These are phyloP conservation scores for Drosophila paramelanica DNA, from an alignment of 2,888 invertebrate species.

Conservation along the genomic window DNA sequence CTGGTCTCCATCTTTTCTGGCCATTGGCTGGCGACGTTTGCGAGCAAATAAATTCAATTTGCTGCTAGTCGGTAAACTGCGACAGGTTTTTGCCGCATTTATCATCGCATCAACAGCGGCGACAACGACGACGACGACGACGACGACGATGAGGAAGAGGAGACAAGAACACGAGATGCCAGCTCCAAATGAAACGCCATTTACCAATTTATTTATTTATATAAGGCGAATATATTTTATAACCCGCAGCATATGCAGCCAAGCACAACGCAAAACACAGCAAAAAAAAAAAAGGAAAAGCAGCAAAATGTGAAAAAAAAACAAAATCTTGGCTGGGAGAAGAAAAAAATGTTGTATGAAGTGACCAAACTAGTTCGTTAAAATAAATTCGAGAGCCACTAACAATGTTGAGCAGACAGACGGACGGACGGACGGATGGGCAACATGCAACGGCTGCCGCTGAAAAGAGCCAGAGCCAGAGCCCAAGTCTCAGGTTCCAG, in stretches of 20 bases:
- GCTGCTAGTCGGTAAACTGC: conserved; percentile 69
- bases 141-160: not conserved
- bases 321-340: conserved; percentile 29
- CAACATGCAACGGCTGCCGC: conserved; percentile 67
- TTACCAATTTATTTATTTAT: conserved; percentile 82
- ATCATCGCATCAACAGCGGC: conserved; percentile 72
- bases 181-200: conserved; percentile 80
- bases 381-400: conserved; percentile 82
- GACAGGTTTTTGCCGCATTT: conserved; percentile 80
- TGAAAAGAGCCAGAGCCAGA: conserved; percentile 2
- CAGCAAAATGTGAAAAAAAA: conserved; percentile 19
- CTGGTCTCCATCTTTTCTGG: conserved; percentile 32
- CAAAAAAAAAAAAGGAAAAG: conserved; percentile 15
- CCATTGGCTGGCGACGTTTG: conserved; percentile 58
- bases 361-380: conserved; percentile 84
- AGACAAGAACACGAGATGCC: conserved; percentile 39
- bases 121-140: conserved; percentile 4
- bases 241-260: conserved; percentile 73
- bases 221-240: conserved; percentile 81
- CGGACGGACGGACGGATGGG: conserved; percentile 44
- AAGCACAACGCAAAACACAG: conserved; percentile 27
- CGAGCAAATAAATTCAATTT: conserved; percentile 78
- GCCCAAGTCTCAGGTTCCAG: conserved; percentile 34
- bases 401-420: conserved; percentile 69
- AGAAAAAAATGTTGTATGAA: conserved; percentile 76